Conservation (phyloP, 1,140 invertebrate species). For the Goniozus legneri region DNA sequence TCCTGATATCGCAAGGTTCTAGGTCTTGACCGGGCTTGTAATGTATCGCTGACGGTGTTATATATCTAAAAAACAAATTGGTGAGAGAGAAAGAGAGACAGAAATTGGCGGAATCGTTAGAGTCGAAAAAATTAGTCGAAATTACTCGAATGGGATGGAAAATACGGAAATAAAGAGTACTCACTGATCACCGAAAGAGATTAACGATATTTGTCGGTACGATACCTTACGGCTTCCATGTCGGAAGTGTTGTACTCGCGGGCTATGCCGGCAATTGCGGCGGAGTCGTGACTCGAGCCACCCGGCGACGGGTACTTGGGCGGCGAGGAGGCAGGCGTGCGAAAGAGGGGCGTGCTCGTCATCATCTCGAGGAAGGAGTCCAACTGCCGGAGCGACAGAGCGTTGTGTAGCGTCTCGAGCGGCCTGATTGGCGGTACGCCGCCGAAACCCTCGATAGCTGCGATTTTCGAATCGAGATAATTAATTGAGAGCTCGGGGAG, state of each 20-base stretch:
- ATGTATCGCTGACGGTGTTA: constrained; percentile 36
- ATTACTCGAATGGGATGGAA: not conserved
- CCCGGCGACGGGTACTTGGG: constrained; percentile 60
- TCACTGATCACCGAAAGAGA: constrained; percentile 48
- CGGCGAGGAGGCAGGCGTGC: constrained; percentile 69
- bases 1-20: constrained; percentile 39
- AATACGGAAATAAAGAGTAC: constrained; percentile 27
- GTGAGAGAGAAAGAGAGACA: not conserved
- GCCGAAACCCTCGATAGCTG: constrained; percentile 77
- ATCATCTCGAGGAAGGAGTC: constrained; percentile 84
- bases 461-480: constrained; percentile 16
- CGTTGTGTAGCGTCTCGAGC: constrained; percentile 93
- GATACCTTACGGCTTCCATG: constrained; percentile 46
- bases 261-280: constrained; percentile 34
- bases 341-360: constrained; percentile 66
- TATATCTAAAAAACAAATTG: constrained; percentile 29
- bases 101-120: not conserved
- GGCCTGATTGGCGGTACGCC: constrained; percentile 91
- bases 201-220: constrained; percentile 40
- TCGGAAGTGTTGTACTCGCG: constrained; percentile 53
- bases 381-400: constrained; percentile 84
- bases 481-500: too few relatives aligned
- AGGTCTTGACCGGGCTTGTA: constrained; percentile 39
- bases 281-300: constrained; percentile 34
- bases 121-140: not conserved